These are phyloP conservation scores for Silurus glanis DNA, from an alignment of 2,113 vertebrate species.

Conservation along the genomic window DNA sequence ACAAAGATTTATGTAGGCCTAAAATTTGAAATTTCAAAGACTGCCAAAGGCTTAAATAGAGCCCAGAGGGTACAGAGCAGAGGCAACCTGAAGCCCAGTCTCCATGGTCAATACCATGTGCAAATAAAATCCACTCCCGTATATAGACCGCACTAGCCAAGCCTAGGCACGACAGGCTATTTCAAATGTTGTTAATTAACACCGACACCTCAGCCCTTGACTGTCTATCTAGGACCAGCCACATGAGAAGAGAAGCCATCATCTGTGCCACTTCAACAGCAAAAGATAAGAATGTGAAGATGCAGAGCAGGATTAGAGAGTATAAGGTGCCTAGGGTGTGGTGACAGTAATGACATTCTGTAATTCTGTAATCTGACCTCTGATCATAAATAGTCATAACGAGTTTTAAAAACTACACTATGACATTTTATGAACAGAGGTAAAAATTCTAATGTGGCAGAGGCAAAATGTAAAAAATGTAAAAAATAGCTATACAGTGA, in stretches of 20 bases:
- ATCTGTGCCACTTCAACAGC: constrained; percentile 22
- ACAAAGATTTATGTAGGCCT: constrained; percentile 56
- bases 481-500: background rate
- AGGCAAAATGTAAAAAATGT: background rate
- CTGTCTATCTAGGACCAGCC: constrained; percentile 10
- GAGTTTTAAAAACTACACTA: background rate
- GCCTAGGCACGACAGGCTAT: constrained; percentile 48
- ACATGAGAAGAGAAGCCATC: constrained; percentile 11
- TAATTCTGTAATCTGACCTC: background rate
- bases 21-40: constrained; percentile 54
- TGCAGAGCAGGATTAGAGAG: background rate
- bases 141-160: constrained; percentile 52
- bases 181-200: constrained; percentile 62
- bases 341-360: constrained; percentile 13
- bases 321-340: constrained; percentile 4
- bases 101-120: constrained; percentile 52
- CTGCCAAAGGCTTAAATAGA: constrained; percentile 55
- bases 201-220: constrained; percentile 51
- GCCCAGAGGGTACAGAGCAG: constrained; percentile 21
- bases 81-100: constrained; percentile 51
- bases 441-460: background rate
- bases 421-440: background rate
- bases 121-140: constrained; percentile 57
- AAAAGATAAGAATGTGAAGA: constrained; percentile 10
- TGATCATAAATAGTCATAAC: constrained; percentile 11